phyloP scores from a whole-genome alignment of 1,140 invertebrate species.

The Leptestheria dahalacensis region DNA sequence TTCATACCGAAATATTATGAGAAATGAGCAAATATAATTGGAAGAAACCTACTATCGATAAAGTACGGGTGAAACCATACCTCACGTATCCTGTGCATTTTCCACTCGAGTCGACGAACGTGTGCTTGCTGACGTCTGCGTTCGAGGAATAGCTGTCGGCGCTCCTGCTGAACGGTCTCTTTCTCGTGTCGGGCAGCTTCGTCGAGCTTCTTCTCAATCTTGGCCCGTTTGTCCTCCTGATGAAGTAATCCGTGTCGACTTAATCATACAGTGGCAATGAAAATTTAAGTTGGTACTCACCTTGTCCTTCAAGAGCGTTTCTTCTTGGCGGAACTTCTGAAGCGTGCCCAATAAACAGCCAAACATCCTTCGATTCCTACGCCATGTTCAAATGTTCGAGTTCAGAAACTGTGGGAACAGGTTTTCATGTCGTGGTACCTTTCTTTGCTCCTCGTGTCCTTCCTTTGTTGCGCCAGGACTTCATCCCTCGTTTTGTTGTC shows the following conservation, averaged over 20 bases:
- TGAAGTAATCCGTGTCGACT: too few relatives aligned
- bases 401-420: too few relatives aligned
- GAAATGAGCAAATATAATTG: too few relatives aligned
- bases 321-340: slow-evolving; percentile 88
- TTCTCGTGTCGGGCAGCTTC: slow-evolving; percentile 75
- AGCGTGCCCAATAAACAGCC: slow-evolving; percentile 82
- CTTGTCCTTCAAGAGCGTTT: slow-evolving; percentile 62
- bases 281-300: slow-evolving; percentile 26
- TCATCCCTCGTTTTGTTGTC: slow-evolving; percentile 45
- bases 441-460: slow-evolving; percentile 64
- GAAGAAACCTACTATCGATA: too few relatives aligned
- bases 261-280: too few relatives aligned
- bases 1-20: too few relatives aligned
- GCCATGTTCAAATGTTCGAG: too few relatives aligned
- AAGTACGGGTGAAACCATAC: too few relatives aligned
- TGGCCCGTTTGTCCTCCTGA: slow-evolving; percentile 62
- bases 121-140: slow-evolving; percentile 73
- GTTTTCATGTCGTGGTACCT: slow-evolving; percentile 31
- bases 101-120: slow-evolving; percentile 75
- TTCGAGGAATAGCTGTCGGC: slow-evolving; percentile 67
- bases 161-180: slow-evolving; percentile 65
- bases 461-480: slow-evolving; percentile 63
- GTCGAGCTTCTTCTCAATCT: slow-evolving; percentile 86
- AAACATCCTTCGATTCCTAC: slow-evolving; percentile 88
- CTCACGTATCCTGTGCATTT: slow-evolving; percentile 71